Percentiles rank a stretch among this genome's conserved stretches.
Evolutionary conservation across 2,113 vertebrate genomes (phyloP).

Genomic region (Colistium nudipinnis): DNA sequence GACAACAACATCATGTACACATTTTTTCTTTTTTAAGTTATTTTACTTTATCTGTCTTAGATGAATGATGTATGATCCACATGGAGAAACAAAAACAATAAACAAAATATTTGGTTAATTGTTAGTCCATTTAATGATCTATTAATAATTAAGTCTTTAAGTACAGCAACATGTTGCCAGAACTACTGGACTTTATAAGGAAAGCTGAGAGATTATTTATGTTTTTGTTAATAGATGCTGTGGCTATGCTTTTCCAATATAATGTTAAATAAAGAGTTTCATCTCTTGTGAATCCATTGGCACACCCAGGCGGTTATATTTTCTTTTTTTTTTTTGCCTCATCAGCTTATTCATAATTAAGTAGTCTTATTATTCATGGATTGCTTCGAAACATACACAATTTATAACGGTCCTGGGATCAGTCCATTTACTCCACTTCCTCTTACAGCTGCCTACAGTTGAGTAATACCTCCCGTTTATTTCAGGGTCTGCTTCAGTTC

Average conservation of each 20-base stretch:
- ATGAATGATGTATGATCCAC: too few relatives aligned
- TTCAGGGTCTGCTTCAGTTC: slow-evolving; percentile 66
- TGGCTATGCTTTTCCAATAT: neutral
- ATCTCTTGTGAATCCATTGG: neutral
- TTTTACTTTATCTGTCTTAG: too few relatives aligned
- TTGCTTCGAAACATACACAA: neutral
- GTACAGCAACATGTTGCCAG: neutral
- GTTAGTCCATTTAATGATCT: neutral
- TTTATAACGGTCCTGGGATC: neutral
- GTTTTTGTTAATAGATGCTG: too few relatives aligned
- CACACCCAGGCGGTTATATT: too few relatives aligned
- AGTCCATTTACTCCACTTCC: slow-evolving; percentile 56
- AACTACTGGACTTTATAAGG: too few relatives aligned
- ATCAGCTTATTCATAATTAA: neutral
- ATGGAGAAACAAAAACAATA: neutral
- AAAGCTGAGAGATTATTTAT: too few relatives aligned
- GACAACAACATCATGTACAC: too few relatives aligned
- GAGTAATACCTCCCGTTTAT: slow-evolving; percentile 57
- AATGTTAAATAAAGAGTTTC: too few relatives aligned
- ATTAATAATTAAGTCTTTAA: neutral
- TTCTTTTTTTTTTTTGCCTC: too few relatives aligned
- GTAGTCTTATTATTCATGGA: neutral
- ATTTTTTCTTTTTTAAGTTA: too few relatives aligned
- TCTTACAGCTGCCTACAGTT: slow-evolving; percentile 49
- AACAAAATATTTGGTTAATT: neutral